A percentile compares a stretch with the other conserved stretches of the same genome.
Conservation (phyloP, 2,888 invertebrate genomes). For the Cantharis nigra region DNA sequence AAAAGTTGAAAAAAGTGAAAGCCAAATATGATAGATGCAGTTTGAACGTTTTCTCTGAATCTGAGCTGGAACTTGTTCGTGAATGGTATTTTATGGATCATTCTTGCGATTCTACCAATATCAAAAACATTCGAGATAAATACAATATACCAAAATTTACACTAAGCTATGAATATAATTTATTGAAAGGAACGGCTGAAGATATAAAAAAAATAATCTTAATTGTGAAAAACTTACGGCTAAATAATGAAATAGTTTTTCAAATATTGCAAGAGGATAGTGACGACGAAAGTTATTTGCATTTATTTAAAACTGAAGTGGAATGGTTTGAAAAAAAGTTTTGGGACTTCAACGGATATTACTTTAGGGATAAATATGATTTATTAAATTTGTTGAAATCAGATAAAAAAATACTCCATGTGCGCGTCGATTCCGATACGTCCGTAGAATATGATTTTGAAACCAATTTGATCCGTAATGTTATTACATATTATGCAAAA, state of each 20-base stretch:
- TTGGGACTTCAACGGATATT: not conserved
- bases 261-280: not conserved
- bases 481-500: not conserved
- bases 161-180: conserved; percentile 6
- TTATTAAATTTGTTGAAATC: conserved; percentile 3
- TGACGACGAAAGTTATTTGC: not conserved
- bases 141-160: conserved; percentile 2
- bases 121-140: not conserved
- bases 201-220: conserved; percentile 1
- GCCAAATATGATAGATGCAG: conserved; percentile 3
- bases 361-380: conserved; percentile 17
- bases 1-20: not conserved
- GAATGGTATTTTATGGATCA: not conserved
- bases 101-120: not conserved
- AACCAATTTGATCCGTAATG: conserved; percentile 12
- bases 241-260: not conserved
- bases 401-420: conserved; percentile 1
- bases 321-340: not conserved
- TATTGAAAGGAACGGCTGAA: not conserved
- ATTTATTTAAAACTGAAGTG: conserved; percentile 9
- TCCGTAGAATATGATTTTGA: conserved; percentile 3
- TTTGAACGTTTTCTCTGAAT: conserved; percentile 23
- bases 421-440: not conserved
- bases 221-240: conserved; percentile 5
- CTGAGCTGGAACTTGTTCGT: conserved; percentile 12